Percentiles rank a stretch among this genome's conserved stretches.
These are phyloP conservation scores for Tigriopus japonicus DNA, from an alignment of 1,140 invertebrate genomes.

Conservation along the genomic window DNA sequence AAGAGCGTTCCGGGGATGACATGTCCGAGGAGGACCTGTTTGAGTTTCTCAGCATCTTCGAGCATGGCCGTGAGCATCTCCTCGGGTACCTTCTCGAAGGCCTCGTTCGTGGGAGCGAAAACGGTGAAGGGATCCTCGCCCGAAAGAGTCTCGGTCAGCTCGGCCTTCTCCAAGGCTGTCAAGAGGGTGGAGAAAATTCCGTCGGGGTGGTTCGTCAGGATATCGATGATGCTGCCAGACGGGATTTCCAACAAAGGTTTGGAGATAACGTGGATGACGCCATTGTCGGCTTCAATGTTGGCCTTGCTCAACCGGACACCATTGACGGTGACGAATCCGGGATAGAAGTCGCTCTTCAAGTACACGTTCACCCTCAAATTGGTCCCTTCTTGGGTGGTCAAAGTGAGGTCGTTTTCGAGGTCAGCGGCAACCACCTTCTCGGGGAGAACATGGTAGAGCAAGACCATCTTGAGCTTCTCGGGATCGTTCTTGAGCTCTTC, in stretches of 20 bases:
- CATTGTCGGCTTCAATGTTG: constrained; percentile 59
- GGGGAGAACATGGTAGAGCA: constrained; percentile 52
- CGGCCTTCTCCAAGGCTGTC: constrained; percentile 35
- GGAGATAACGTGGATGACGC: constrained; percentile 60
- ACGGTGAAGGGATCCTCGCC: constrained; percentile 54
- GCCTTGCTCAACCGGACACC: constrained; percentile 54
- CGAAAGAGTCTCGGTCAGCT: constrained; percentile 55
- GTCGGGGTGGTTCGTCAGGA: neutral
- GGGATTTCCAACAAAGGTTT: constrained; percentile 68
- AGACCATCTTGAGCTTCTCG: constrained; percentile 26
- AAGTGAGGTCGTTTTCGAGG: neutral
- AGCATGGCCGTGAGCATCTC: constrained; percentile 36
- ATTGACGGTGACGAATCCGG: constrained; percentile 49
- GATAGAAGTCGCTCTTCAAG: neutral
- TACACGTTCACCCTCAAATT: constrained; percentile 4
- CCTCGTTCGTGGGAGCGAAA: constrained; percentile 60
- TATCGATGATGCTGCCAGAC: neutral
- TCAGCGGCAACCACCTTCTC: neutral
- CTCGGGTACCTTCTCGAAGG: constrained; percentile 43
- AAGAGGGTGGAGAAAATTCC: neutral
- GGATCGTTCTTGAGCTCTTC: constrained; percentile 30
- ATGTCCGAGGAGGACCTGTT: neutral
- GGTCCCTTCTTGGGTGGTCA: neutral
- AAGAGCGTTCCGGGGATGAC: neutral
- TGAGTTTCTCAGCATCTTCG: constrained; percentile 31